These are phyloP conservation scores for Cyclophora punctaria DNA, from an alignment of 2,888 invertebrate genomes.

Conservation along the genomic window DNA sequence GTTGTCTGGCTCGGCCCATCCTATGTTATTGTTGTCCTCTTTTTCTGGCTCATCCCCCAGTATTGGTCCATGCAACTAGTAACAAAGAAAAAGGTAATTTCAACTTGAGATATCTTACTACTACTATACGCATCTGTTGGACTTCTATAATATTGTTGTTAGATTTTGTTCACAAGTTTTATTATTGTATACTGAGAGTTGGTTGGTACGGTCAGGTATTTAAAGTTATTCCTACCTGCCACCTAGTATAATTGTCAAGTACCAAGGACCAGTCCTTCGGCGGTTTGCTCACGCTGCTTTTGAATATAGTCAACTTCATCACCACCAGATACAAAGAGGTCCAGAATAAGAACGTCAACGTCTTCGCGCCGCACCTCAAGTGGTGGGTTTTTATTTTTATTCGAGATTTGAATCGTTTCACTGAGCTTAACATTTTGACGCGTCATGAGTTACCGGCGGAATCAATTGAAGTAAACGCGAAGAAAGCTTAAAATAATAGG, in stretches of 20 bases:
- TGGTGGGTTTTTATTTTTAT: constrained; percentile 52
- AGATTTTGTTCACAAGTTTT: too few relatives aligned
- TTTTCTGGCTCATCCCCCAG: constrained; percentile 42
- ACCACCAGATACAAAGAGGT: constrained; percentile 60
- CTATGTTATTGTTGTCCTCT: constrained; percentile 27
- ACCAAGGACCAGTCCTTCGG: constrained; percentile 52
- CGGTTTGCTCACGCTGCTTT: constrained; percentile 44
- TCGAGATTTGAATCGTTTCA: constrained; percentile 48
- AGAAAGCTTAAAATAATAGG: constrained; percentile 4
- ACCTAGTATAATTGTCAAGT: constrained; percentile 68
- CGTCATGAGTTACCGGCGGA: constrained; percentile 45
- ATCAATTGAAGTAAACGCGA: constrained; percentile 15
- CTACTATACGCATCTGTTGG: constrained; percentile 1
- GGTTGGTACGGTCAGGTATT: too few relatives aligned
- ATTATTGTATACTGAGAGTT: too few relatives aligned
- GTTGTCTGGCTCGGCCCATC: constrained; percentile 57
- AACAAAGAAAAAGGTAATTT: constrained; percentile 1
- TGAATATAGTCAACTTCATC: constrained; percentile 69
- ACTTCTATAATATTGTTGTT: too few relatives aligned
- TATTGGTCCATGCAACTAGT: constrained; percentile 57
- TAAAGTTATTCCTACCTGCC: constrained; percentile 46
- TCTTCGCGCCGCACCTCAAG: constrained; percentile 64
- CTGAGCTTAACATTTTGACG: constrained; percentile 47
- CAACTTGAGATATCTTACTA: not conserved
- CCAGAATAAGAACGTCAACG: constrained; percentile 65